A percentile compares a stretch with the other conserved stretches of the same genome.
Evolutionary conservation across 2,113 vertebrate species (phyloP).

Genomic region (Leptodactylus fuscus): DNA sequence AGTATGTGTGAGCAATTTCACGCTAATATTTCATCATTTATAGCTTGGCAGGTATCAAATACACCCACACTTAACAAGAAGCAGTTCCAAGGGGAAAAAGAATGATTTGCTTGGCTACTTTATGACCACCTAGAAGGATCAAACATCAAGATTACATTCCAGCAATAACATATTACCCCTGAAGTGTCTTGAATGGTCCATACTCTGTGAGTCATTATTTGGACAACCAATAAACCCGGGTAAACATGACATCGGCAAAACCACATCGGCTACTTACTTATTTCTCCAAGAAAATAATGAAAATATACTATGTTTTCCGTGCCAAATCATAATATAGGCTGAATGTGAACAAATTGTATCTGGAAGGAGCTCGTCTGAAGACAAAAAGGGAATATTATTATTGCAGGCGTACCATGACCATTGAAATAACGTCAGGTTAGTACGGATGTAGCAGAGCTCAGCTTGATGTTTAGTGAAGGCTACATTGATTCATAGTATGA

Average conservation of each 20-base stretch:
- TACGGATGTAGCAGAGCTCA: too few species aligned
- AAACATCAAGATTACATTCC: conserved; percentile 37
- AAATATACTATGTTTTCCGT: background rate
- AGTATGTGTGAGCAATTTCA: conserved; percentile 41
- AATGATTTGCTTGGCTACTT: conserved; percentile 55
- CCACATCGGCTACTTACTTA: background rate
- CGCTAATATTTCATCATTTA: conserved; percentile 50
- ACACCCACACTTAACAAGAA: conserved; percentile 47
- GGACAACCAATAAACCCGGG: conserved; percentile 14
- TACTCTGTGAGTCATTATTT: conserved; percentile 28
- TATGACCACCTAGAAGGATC: conserved; percentile 51
- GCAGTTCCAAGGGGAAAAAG: conserved; percentile 40
- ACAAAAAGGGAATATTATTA: too few species aligned
- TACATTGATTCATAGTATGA: too few species aligned
- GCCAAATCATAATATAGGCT: background rate
- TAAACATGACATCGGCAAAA: background rate
- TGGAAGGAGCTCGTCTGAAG: background rate
- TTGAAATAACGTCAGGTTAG: too few species aligned
- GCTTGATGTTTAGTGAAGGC: too few species aligned
- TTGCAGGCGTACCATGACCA: too few species aligned
- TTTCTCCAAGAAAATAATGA: conserved; percentile 21
- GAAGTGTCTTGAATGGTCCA: background rate
- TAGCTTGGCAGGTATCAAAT: conserved; percentile 54
- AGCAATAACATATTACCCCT: conserved; percentile 39
- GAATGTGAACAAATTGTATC: background rate